phyloP scores from a whole-genome alignment of 1,140 invertebrate genomes.

The Procambarus clarkii region DNA sequence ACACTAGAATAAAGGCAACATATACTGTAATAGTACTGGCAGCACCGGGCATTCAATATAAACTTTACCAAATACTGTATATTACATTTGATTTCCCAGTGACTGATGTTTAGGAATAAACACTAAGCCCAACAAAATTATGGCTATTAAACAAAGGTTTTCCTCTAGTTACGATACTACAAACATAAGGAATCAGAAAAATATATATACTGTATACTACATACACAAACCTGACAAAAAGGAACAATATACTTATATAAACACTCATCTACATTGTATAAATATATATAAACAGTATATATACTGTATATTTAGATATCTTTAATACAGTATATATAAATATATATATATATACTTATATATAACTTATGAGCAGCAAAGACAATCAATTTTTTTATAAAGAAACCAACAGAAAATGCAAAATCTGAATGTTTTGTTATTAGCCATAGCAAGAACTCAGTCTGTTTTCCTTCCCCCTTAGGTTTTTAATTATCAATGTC shows the following conservation, averaged over 20 bases:
- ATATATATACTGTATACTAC: not conserved
- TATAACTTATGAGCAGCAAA: not conserved
- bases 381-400: not conserved
- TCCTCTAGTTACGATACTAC: too few species aligned
- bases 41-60: not conserved
- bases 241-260: not conserved
- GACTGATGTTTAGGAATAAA: too few species aligned
- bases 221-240: not conserved
- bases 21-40: not conserved
- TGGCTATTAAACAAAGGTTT: too few species aligned
- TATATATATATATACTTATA: not conserved
- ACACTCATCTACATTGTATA: not conserved
- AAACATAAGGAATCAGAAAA: too few species aligned
- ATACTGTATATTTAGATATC: not conserved
- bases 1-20: not conserved
- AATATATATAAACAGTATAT: not conserved
- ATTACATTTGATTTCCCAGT: not conserved
- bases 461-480: not conserved
- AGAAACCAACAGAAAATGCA: not conserved
- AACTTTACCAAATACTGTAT: not conserved
- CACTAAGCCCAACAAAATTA: too few species aligned
- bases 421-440: not conserved
- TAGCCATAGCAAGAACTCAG: not conserved
- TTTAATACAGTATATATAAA: not conserved
- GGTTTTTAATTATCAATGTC: slow-evolving; percentile 48